These are phyloP conservation scores for Pseudomyrmex gracilis DNA, from an alignment of 1,140 invertebrate species.

Conservation along the genomic window DNA sequence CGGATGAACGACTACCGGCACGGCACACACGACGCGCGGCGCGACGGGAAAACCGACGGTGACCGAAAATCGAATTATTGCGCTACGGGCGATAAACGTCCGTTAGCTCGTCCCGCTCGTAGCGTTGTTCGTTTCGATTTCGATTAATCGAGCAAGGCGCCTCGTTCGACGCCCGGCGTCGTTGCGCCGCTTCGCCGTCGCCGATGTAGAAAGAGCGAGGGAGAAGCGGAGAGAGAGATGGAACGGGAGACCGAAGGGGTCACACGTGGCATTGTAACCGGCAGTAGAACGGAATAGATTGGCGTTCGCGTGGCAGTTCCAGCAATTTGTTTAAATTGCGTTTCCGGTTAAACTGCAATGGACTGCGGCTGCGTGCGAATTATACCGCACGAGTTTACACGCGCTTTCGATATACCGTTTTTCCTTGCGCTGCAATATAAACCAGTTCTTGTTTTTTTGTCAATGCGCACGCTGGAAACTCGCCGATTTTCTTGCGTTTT, in stretches of 20 bases:
- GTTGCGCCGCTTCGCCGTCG: background rate
- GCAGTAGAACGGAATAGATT: slow-evolving; percentile 14
- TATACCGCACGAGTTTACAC: slow-evolving; percentile 70
- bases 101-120: slow-evolving; percentile 62
- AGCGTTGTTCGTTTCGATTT: slow-evolving; percentile 78
- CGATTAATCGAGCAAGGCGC: slow-evolving; percentile 81
- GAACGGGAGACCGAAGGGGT: background rate
- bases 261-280: background rate
- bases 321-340: slow-evolving; percentile 82
- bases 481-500: background rate
- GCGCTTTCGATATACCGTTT: slow-evolving; percentile 70
- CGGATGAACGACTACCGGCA: slow-evolving; percentile 65
- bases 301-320: slow-evolving; percentile 59
- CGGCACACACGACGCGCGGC: slow-evolving; percentile 12
- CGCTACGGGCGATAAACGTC: slow-evolving; percentile 79
- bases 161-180: slow-evolving; percentile 35
- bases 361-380: slow-evolving; percentile 74
- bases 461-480: background rate
- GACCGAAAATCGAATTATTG: slow-evolving; percentile 81
- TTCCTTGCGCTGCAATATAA: background rate
- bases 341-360: slow-evolving; percentile 76
- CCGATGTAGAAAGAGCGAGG: slow-evolving; percentile 41
- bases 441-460: background rate
- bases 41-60: slow-evolving; percentile 57
- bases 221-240: slow-evolving; percentile 17